Base-by-base conservation (phyloP, 2,797 vertebrate species). In the Hyperoplus immaculatus region DNA sequence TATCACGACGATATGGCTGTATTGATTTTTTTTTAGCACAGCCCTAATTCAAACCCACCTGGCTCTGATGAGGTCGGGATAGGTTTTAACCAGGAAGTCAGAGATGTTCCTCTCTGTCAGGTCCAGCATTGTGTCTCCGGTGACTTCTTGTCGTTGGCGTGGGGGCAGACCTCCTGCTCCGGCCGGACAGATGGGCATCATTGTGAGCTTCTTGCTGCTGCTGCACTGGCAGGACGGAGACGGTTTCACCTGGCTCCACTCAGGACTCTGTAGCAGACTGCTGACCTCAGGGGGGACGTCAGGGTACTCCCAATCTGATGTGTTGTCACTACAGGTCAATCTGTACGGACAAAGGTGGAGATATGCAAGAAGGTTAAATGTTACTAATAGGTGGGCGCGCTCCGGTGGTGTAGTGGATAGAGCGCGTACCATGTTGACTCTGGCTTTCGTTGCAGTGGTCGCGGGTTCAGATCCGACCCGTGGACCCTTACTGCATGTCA, bases 81-180 rank as follows among this genome's bases (percentile, higher is more conserved):
- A 99, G 0, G 98, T 99, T 94, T 99, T 99, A 21, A 99, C 95
- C 83, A 99, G 92, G 91, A 95, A 99, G 93, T 99, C 98, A 0
- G 97, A 97, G 90, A 99, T 94, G 90, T 99, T 99, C 87, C 95
- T 94, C 69, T 94, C 84, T 0, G 97, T 99, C 57, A 99, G 94
- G 82, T 99, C 97, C 84, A 99, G 95, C 65, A 99, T 92, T 46
- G 95, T 93, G 92, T 99, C 97, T 4, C 95, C 96, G 7, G 96
- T 96, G 42, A 86, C 92, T 77, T 98, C 97, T 5, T 82, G 82
- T 61, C 97, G 95, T 90, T 98, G 93, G 41, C 89, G 96, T 12
- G 98, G 98, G 0, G 97, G 97, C 41, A 94, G 90, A 1, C 98
- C 98, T 42, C 98, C 98, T 0, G 98, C 97, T 0, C 97, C 98